Evolutionary conservation across 2,888 invertebrate species (phyloP).

Genomic region (Helleia helle): DNA sequence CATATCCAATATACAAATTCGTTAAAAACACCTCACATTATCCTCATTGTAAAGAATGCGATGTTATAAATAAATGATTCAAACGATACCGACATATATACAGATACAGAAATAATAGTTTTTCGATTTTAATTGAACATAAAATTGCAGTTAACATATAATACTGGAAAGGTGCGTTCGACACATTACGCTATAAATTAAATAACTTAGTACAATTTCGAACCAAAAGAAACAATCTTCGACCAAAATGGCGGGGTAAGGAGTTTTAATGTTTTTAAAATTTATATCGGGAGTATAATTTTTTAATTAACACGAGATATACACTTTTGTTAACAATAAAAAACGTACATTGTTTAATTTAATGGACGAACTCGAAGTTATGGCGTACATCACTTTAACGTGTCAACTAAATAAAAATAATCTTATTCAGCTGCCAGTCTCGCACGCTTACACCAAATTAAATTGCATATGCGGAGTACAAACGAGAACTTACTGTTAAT

Average conservation of each 20-base stretch:
- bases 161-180: slow-evolving; percentile 4
- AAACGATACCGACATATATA: neutral
- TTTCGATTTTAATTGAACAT: slow-evolving; percentile 8
- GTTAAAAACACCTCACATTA: neutral
- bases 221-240: neutral
- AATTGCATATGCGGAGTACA: neutral
- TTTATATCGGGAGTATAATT: slow-evolving; percentile 5
- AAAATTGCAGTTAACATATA: slow-evolving; percentile 8
- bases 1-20: slow-evolving; percentile 2
- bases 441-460: slow-evolving; percentile 3
- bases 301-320: slow-evolving; percentile 8
- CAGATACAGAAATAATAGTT: neutral
- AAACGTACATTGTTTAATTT: slow-evolving; percentile 4
- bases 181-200: slow-evolving; percentile 3
- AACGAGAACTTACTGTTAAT: neutral
- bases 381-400: slow-evolving; percentile 1
- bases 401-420: slow-evolving; percentile 1
- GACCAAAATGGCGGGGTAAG: slow-evolving; percentile 1
- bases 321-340: neutral
- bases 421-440: slow-evolving; percentile 2
- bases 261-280: neutral
- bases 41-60: neutral
- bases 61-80: neutral
- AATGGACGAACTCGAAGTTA: slow-evolving; percentile 2
- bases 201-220: neutral